Evolutionary conservation across 2,113 vertebrate genomes (phyloP), one percentile per base, ranked within the genome.

Genomic region (Tetrax tetrax): DNA sequence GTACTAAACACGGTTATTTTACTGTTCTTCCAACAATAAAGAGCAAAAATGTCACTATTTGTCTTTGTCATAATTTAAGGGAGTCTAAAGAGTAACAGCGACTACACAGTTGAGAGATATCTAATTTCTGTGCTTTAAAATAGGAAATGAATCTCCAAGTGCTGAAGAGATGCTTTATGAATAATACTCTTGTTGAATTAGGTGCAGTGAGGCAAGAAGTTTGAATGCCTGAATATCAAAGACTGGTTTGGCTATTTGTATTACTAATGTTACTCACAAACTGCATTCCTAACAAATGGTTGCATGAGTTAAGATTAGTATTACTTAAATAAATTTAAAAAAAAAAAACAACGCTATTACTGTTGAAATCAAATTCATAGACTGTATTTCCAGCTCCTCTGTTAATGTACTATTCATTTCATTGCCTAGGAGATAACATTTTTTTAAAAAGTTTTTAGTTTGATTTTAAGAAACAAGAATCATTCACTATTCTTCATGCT

Each of bases 261-360:
- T 72, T 92, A 72, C 75, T 96, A 69, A 89, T 85, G 33, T 47
- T 86, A 71, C 25, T 53, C 37, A 92, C 47, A 96, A 90, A 94
- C 53, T 79, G 38, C 37, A 90, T 88, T 97, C 31, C 53, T 89
- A 94, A 96, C 19, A 93, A 95, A 59, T 54, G 53, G 19, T 66
- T 95, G 29, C 24, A 47, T 71, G 50, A 68, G 28, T 95, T 90
- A 93, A 83, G 50, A 87, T 35, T 33, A 80, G 60, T 83, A 96
- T 84, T 87, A 31, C 17, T 68, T 51, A 23, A 94, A 79, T 83
- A 86, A 89, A 92, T 97, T 88, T 6, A 31, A 59, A 56, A 94
- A 85, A n/a, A n/a, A n/a, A n/a, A n/a, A n/a, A n/a, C n/a, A n/a
- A 76, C 19, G 5, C 18, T 92, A 10, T 95, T 96, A 69, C 10